Evolutionary conservation across 2,888 invertebrate genomes (phyloP).

Genomic region (Apocheima hispidaria): DNA sequence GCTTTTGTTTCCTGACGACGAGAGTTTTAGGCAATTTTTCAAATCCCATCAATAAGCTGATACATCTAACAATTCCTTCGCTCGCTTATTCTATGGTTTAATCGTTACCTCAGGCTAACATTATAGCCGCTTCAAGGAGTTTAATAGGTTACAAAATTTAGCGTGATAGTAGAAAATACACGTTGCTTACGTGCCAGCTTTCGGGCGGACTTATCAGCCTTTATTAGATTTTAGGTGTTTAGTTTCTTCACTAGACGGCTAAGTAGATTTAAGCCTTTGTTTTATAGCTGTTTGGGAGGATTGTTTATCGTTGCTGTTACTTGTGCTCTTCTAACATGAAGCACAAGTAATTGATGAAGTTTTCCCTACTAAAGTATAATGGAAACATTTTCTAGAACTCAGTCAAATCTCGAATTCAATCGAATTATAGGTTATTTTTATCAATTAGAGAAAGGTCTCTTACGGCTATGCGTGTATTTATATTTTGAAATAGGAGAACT

Average conservation of each 20-base stretch:
- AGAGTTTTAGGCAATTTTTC: neutral
- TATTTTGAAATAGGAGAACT: too few relatives aligned
- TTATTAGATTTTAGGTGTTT: conserved; percentile 76
- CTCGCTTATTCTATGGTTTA: conserved; percentile 75
- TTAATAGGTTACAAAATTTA: conserved; percentile 86
- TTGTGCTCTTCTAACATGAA: conserved; percentile 4
- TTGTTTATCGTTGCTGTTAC: conserved; percentile 33
- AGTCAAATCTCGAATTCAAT: too few relatives aligned
- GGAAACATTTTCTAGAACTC: neutral
- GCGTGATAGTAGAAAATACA: conserved; percentile 84
- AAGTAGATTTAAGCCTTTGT: conserved; percentile 43
- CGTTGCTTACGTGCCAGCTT: conserved; percentile 78
- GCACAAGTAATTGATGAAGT: conserved; percentile 1
- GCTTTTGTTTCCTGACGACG: neutral
- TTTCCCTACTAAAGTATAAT: neutral
- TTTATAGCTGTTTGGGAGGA: conserved; percentile 41
- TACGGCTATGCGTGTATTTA: too few relatives aligned
- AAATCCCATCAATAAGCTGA: conserved; percentile 23
- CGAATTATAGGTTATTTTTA: too few relatives aligned
- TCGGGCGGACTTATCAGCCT: conserved; percentile 73
- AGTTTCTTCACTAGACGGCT: conserved; percentile 60
- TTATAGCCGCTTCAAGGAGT: conserved; percentile 84
- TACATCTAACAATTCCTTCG: conserved; percentile 47
- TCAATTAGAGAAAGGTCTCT: too few relatives aligned
- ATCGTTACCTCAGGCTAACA: conserved; percentile 85